phyloP scores from a whole-genome alignment of 2,113 vertebrate species.

The Rhynchopsitta pachyrhyncha region DNA sequence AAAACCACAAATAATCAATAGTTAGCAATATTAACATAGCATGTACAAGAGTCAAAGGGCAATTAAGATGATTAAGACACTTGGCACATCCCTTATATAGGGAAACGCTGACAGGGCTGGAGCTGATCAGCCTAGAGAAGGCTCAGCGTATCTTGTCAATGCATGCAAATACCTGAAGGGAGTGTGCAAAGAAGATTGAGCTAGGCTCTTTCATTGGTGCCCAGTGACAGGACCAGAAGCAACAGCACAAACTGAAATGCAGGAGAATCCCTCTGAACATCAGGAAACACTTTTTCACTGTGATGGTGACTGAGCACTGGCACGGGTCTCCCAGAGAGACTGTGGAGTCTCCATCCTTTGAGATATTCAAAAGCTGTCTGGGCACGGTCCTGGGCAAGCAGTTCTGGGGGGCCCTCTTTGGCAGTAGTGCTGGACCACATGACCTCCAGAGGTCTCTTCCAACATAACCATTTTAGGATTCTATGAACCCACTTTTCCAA shows the following conservation, averaged over 20 bases:
- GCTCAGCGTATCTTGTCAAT: neutral
- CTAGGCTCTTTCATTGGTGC: neutral
- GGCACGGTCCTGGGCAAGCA: neutral
- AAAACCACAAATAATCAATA: neutral
- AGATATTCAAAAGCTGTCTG: neutral
- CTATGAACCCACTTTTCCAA: neutral
- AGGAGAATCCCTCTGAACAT: neutral
- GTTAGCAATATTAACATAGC: neutral
- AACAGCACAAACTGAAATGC: neutral
- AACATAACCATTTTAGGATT: neutral
- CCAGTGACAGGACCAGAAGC: neutral
- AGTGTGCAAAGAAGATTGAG: neutral
- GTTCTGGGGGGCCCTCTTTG: neutral
- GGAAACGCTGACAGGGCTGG: neutral
- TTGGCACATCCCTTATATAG: neutral
- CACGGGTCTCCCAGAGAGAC: fast-evolving
- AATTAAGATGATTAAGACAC: neutral
- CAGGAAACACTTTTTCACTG: neutral
- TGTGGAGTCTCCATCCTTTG: neutral
- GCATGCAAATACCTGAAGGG: neutral
- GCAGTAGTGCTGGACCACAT: neutral
- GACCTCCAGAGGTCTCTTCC: neutral
- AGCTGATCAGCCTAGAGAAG: neutral
- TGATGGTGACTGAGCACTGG: neutral
- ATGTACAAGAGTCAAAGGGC: neutral